Base-by-base conservation (phyloP, 2,113 vertebrate genomes). In the Peucedramus taeniatus region DNA sequence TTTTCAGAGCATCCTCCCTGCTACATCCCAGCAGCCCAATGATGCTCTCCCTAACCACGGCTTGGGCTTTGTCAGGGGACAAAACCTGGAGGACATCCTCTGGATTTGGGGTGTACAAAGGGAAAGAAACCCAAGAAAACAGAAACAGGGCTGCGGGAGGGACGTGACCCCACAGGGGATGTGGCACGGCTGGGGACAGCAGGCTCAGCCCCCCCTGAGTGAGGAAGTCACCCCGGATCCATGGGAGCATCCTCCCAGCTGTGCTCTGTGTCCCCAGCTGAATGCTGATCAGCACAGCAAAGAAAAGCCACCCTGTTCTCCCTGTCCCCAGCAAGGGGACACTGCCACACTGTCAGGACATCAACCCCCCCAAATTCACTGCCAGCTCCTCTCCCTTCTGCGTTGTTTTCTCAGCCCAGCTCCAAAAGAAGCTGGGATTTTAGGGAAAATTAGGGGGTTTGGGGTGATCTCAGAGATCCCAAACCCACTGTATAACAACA, bases 241-340 rank as follows among this genome's bases (percentile, higher is more conserved):
- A 1, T 12, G 11, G 63, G n/a, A 93, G 90, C 92, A 95, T 94
- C 95, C 87, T 94, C 16, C 47, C 86, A 95, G 89, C 95, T 96
- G 95, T 61, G 87, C 64, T 35, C 31, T 1, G 87, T 10, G 3
- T 7, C 31, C 83, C 64, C 88, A 90, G 79, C 80, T 90, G 96
- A 76, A 91, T 83, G 72, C 44, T 84, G 93, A 90, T 93, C 86
- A 92, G 89, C 26, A 6, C 0, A 0, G 78, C 27, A 2, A 93
- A 93, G 91, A 88, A 84, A 90, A 90, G 50, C 15, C 39, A 44
- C 49, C 75, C 89, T 94, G 83, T 87, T 89, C 88, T 77, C 57
- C 57, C 59, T 61, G 70, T 47, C 13, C 79, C 65, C 68, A 5
- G 44, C 1, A 3, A 79, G 30, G 56, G 40, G 79, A 83, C 89